Evolutionary conservation across 35 echinoderm and acorn worm genomes (phyloP).

Genomic region (Lytechinus variegatus): DNA sequence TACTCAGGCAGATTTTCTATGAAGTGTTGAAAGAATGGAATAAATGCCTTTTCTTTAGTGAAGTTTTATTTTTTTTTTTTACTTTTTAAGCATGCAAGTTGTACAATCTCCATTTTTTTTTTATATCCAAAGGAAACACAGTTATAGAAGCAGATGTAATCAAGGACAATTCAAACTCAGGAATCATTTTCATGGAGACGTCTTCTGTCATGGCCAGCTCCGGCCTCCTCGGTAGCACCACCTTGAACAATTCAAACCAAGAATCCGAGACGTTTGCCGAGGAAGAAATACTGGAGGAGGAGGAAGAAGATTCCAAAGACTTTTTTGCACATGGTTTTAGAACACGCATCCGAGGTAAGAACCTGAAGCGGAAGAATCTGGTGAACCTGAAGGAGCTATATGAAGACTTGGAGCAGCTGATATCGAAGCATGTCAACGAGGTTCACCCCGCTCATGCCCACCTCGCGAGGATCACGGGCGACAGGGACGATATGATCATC

Average conservation of each 20-base stretch:
- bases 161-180: conserved; percentile 1
- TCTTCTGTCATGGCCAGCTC: not conserved
- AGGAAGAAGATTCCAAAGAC: not conserved
- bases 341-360: not conserved
- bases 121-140: not conserved
- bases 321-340: conserved; percentile 32
- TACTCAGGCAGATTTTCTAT: too few species aligned
- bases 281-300: conserved; percentile 16
- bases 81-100: too few species aligned
- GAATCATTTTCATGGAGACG: not conserved
- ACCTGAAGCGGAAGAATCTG: not conserved
- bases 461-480: conserved; percentile 23
- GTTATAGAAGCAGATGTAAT: not conserved
- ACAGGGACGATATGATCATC: conserved; percentile 42
- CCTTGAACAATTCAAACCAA: not conserved
- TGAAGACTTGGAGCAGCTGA: conserved; percentile 19
- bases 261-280: not conserved
- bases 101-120: not conserved
- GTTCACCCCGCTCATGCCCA: conserved; percentile 9
- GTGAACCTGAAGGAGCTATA: conserved; percentile 47
- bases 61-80: too few species aligned
- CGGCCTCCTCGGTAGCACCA: too few species aligned
- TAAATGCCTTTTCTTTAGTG: too few species aligned
- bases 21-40: too few species aligned
- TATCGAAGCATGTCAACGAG: conserved; percentile 36